These are phyloP conservation scores for Sebastes oblongus DNA, from an alignment of 2,797 vertebrate species.

Conservation along the genomic window DNA sequence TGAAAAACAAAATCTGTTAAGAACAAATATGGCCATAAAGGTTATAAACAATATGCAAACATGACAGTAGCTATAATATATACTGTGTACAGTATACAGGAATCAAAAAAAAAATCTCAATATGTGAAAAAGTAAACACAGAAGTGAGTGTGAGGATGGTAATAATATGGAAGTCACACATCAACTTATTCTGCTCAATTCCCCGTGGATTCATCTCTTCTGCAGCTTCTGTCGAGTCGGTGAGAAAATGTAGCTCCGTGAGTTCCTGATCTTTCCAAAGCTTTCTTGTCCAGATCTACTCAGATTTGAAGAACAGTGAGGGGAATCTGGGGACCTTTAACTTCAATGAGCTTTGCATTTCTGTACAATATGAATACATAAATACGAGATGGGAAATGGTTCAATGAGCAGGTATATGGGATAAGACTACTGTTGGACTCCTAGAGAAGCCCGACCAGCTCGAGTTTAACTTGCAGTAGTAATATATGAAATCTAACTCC, in stretches of 20 bases:
- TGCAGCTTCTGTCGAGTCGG: neutral
- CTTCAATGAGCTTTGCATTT: constrained; percentile 30
- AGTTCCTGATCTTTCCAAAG: constrained; percentile 31
- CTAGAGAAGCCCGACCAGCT: neutral
- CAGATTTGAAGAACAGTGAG: constrained; percentile 17
- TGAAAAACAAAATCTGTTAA: constrained; percentile 14
- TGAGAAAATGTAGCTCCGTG: constrained; percentile 20
- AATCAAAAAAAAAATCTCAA: neutral
- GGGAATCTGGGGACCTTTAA: constrained; percentile 30
- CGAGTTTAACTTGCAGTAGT: constrained; percentile 14
- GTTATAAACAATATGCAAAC: neutral
- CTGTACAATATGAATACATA: constrained; percentile 32
- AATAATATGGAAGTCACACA: constrained; percentile 32
- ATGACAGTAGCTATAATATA: neutral
- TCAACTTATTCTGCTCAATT: constrained; percentile 13
- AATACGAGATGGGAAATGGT: constrained; percentile 4
- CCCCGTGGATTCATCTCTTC: constrained; percentile 20
- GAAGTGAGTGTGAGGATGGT: neutral
- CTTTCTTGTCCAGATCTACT: constrained; percentile 37
- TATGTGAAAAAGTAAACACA: constrained; percentile 18
- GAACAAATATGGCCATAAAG: neutral
- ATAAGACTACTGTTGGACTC: constrained; percentile 1
- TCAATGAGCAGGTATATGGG: constrained; percentile 7
- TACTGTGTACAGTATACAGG: neutral
- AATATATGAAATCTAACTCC: neutral